These are phyloP conservation scores for Dolichotis patagonum DNA, from an alignment of 2,113 vertebrate species.

Conservation along the genomic window DNA sequence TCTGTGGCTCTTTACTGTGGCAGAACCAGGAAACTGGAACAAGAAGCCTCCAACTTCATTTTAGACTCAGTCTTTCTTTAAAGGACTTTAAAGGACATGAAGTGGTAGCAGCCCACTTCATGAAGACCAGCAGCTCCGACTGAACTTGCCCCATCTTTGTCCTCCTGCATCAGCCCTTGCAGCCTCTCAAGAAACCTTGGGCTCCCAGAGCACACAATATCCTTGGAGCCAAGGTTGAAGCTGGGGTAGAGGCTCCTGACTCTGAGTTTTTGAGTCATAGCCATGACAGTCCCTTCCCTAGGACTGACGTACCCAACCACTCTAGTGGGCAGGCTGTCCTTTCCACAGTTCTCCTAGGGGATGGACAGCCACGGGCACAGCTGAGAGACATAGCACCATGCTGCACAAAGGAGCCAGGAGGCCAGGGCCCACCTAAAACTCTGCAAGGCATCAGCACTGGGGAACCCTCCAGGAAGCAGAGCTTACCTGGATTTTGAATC, in stretches of 20 bases:
- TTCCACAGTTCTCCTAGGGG: neutral
- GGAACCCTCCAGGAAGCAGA: neutral
- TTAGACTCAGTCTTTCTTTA: neutral
- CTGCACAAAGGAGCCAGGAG: neutral
- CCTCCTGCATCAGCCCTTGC: neutral
- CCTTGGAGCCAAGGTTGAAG: neutral
- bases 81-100: no score
- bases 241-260: neutral
- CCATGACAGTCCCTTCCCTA: neutral
- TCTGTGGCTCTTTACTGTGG: accelerated
- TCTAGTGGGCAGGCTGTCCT: neutral
- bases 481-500: neutral
- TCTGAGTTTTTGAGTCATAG: neutral
- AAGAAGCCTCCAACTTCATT: neutral
- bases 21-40: no score
- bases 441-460: neutral
- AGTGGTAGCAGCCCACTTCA: neutral
- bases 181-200: neutral
- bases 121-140: neutral
- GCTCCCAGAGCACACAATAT: neutral
- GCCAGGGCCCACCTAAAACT: no score
- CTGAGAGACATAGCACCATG: neutral
- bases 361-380: no score
- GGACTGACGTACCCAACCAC: neutral
- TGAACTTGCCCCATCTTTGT: neutral